A percentile compares a stretch with the other conserved stretches of the same genome.
These are phyloP conservation scores for Donacobius atricapilla DNA, from an alignment of 2,113 vertebrate genomes.

Conservation along the genomic window DNA sequence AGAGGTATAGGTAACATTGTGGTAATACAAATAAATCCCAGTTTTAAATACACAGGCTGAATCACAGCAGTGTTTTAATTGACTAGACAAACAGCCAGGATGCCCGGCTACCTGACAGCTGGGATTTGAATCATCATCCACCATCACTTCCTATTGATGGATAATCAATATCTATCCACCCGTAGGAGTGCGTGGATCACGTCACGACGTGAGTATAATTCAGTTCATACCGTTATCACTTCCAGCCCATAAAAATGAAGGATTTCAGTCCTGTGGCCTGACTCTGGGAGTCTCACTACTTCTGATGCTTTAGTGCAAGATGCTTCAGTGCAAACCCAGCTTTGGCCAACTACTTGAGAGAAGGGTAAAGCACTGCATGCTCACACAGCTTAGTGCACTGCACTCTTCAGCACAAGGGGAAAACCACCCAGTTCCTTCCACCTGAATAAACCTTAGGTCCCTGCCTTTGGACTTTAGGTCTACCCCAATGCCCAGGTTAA, in stretches of 20 bases:
- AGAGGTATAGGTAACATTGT: background rate
- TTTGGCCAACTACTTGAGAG: background rate
- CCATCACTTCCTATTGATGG: constrained; percentile 9
- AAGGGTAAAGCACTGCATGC: background rate
- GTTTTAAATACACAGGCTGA: background rate
- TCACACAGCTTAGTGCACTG: background rate
- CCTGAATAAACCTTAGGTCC: background rate
- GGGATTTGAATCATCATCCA: background rate
- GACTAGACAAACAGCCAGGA: background rate
- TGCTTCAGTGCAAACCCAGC: background rate
- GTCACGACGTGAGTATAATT: background rate
- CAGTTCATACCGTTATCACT: background rate
- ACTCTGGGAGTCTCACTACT: background rate
- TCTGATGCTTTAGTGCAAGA: background rate
- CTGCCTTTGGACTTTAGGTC: background rate
- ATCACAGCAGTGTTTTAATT: background rate
- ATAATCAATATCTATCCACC: background rate
- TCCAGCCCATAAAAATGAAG: constrained; percentile 33
- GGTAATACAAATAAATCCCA: background rate
- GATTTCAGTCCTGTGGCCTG: background rate
- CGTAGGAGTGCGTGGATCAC: background rate
- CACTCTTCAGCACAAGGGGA: background rate
- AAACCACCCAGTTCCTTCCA: background rate
- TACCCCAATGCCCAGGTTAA: background rate
- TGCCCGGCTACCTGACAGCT: background rate